Base-by-base conservation (phyloP, 2,797 vertebrate species). In the Tenualosa ilisha region DNA sequence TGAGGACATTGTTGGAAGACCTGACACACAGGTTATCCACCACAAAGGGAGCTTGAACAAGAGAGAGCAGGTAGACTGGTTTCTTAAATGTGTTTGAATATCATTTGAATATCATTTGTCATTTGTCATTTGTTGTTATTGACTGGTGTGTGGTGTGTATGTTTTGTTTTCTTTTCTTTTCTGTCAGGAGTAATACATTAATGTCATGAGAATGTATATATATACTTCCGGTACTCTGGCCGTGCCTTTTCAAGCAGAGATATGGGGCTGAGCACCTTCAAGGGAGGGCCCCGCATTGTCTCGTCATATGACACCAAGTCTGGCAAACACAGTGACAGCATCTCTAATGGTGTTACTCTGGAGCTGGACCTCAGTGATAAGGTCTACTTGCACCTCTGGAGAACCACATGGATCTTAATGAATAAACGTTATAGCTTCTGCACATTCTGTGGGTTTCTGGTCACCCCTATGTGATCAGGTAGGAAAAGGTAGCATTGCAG, bases 201-300 rank as follows among this genome's bases (percentile, higher is more conserved):
- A 31, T 31, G 31, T 31, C 1, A 31, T 31, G 31, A 31, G 31
- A 31, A 31, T 31, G 31, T 31, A 31, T 31, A 31, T 31, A 31
- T 31, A 31, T 89, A 86, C 68, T 85, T 89, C 86, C 68, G 87
- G 5, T 89, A 86, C 83, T 84, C 89, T 24, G 89, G 89, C 24
- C 83, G 68, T 0, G 83, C 86, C 0, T 88, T 83, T 8, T 9
- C 87, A 5, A 6, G 31, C 0, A 43, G 86, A 2, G 84, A 88
- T 40, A 87, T 87, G 83, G 87, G 89, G 59, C 72, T 89, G 81
- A 89, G 89, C 83, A 87, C 88, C 81, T 89, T 89, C 61, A 88
- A 89, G 53, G 87, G 85, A 13, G 22, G 15, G 0, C 2, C 46
- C 0, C 75, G 89, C 4, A 86, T 88, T 68, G 85, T 89, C 26